Conservation (phyloP, 2,113 vertebrate genomes). For the Peromyscus polionotus region DNA sequence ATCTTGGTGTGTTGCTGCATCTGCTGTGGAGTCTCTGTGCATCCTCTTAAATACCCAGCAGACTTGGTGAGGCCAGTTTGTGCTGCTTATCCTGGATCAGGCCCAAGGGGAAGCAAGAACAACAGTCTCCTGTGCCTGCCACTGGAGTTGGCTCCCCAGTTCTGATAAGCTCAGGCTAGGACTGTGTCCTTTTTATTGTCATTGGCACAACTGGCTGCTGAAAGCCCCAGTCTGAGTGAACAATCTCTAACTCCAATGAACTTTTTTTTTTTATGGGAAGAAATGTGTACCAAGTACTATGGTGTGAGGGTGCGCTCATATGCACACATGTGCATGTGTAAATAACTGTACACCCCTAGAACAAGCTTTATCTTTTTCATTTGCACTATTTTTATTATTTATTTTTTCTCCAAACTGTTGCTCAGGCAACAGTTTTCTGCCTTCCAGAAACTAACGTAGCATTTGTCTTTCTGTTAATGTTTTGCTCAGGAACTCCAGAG, state of each 20-base stretch:
- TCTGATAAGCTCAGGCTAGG: neutral
- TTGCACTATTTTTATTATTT: neutral
- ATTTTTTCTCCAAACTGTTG: neutral
- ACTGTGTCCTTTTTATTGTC: neutral
- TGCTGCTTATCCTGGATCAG: neutral
- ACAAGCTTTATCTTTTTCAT: neutral
- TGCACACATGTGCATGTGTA: accelerated
- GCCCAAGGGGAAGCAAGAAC: neutral
- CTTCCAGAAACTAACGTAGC: neutral
- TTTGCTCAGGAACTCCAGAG: neutral
- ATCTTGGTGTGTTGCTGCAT: neutral
- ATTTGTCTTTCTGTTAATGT: neutral
- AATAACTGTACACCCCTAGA: neutral
- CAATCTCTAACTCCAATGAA: neutral
- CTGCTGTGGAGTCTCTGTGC: neutral
- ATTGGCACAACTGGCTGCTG: neutral
- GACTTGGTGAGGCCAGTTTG: neutral
- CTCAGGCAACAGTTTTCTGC: neutral
- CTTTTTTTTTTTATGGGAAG: neutral
- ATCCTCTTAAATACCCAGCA: neutral
- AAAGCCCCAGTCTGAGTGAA: neutral
- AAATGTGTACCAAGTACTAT: neutral
- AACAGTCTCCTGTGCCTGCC: neutral
- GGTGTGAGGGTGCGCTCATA: neutral
- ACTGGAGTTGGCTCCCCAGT: neutral